Base-by-base conservation (phyloP, 2,113 vertebrate genomes). In the Solenodon paradoxus region DNA sequence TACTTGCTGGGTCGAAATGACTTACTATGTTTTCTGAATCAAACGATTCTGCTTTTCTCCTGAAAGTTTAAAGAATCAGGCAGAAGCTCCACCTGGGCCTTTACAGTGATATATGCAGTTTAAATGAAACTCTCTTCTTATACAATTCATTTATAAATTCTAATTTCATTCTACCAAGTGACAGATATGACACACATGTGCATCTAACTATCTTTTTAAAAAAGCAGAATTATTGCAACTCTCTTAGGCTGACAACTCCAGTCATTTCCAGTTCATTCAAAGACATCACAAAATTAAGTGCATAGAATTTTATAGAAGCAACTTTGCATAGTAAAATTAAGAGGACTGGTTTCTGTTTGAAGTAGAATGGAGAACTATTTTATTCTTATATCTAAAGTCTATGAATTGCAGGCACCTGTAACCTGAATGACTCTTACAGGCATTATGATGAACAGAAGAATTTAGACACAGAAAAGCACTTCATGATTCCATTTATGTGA, bases 201-300 rank as follows among this genome's bases (percentile, higher is more conserved):
- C 78, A 61, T 12, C 63, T 45, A 38, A 26, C 92, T 90, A 26
- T 13, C 63, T 87, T 93, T 94, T 55, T 22, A 9, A n/a, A 82
- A 88, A 84, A 42, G 71, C 47, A 92, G 24, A 79, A 16, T 88
- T 30, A 91, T 38, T 61, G 8, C 13, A 81, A 72, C 4, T 77
- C 51, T 84, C 9, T 81, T 61, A 59, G 19, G 47, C 47, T 81
- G 32, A 90, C 9, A 84, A 55, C 57, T 72, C 40, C 28, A 49
- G 53, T 77, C 57, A 91, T 75, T 77, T 90, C 38, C n/a, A 92
- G 20, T 83, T 94, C 77, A 74, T 66, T 85, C 92, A 85, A 82
- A 61, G 63, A 40, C 57, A 77, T 78, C 79, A 71, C 38, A 95
- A 96, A 95, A 84, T 85, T 42, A 95, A 85, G 42, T 84, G 71